A percentile compares a stretch with the other conserved stretches of the same genome.
These are phyloP conservation scores for Drosophila fulvimacula DNA, from an alignment of 2,888 invertebrate species.

Conservation along the genomic window DNA sequence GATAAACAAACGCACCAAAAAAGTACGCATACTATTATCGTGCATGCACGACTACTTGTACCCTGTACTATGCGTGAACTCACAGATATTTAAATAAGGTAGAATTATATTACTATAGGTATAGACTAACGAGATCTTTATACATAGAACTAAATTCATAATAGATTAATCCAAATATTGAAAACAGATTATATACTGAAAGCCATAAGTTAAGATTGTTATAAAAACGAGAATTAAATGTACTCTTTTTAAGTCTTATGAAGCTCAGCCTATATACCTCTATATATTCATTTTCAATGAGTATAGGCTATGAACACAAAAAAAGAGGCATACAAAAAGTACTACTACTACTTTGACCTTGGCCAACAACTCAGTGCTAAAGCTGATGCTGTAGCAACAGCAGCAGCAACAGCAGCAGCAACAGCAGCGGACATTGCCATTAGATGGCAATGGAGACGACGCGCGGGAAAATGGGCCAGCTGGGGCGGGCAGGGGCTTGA, in stretches of 20 bases:
- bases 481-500: background rate
- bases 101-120: background rate
- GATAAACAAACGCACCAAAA: constrained; percentile 43
- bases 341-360: constrained; percentile 67
- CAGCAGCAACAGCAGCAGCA: constrained; percentile 23
- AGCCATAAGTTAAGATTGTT: background rate
- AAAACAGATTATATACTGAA: background rate
- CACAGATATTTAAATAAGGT: background rate
- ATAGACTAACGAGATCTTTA: no score
- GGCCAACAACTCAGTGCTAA: constrained; percentile 35
- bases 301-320: constrained; percentile 17
- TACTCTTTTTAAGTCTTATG: background rate
- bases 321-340: constrained; percentile 62
- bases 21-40: background rate
- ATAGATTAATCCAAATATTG: background rate
- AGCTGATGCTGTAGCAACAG: constrained; percentile 15
- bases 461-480: background rate
- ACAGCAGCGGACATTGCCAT: constrained; percentile 58
- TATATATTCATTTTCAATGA: background rate
- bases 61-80: background rate
- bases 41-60: background rate
- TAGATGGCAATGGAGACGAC: constrained; percentile 51
- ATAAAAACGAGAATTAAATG: background rate
- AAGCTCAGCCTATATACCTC: background rate
- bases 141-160: no score